Evolutionary conservation across 2,113 vertebrate species (phyloP).

Genomic region (Dermatemys mawii): DNA sequence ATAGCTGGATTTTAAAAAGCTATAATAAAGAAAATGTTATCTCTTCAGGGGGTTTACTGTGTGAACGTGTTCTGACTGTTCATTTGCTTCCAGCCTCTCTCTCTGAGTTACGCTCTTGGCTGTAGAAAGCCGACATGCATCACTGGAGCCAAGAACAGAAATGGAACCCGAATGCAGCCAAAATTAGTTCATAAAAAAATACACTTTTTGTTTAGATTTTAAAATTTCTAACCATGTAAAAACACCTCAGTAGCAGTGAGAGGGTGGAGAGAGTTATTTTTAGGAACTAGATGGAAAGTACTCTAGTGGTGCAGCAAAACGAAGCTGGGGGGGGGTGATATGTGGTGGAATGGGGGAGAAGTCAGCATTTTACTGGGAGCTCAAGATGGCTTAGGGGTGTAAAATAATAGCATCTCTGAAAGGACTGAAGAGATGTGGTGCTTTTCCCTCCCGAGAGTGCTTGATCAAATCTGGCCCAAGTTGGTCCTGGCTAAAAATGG

Average conservation of each 20-base stretch:
- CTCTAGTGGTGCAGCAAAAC: neutral
- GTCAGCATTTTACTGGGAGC: too few species aligned
- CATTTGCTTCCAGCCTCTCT: slow-evolving; percentile 30
- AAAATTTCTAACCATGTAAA: neutral
- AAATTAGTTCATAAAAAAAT: neutral
- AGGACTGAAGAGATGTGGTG: neutral
- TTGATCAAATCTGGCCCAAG: fast-evolving
- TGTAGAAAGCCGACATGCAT: neutral
- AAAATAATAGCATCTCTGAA: neutral
- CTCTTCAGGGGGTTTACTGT: slow-evolving; percentile 65
- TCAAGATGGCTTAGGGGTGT: neutral
- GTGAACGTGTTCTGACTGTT: slow-evolving; percentile 59
- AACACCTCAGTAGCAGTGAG: fast-evolving
- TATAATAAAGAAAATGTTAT: slow-evolving; percentile 63
- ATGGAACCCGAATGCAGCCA: neutral
- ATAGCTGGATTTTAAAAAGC: slow-evolving; percentile 67
- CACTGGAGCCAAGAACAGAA: neutral
- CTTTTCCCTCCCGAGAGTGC: neutral
- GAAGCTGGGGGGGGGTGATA: neutral
- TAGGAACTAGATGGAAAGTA: neutral
- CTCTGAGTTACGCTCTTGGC: neutral
- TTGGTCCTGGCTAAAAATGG: fast-evolving
- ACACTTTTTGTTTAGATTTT: neutral
- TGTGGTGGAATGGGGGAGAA: neutral
- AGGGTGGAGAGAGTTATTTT: slow-evolving; percentile 13